A percentile compares a stretch with the other conserved stretches of the same genome.
phyloP scores from a whole-genome alignment of 2,797 vertebrate species.

The Danio albolineatus region DNA sequence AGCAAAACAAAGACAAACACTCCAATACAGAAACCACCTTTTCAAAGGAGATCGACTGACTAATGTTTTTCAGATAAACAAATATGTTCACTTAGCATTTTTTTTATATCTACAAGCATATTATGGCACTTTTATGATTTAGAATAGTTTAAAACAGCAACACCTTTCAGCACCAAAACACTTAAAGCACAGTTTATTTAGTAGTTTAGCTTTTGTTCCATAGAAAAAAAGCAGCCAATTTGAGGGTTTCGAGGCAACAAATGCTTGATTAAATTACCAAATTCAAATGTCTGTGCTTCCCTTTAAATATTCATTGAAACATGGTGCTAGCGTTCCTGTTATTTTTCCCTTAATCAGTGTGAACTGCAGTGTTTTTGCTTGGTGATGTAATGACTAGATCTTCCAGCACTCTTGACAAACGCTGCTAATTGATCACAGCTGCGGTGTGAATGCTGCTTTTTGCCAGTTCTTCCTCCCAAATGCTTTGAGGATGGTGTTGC shows the following conservation, averaged over 20 bases:
- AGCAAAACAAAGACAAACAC: too few species aligned
- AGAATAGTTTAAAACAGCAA: too few species aligned
- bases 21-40: too few species aligned
- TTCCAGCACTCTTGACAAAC: constrained; percentile 37
- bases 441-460: constrained; percentile 29
- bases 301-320: constrained; percentile 10
- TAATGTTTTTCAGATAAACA: too few species aligned
- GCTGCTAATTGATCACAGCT: constrained; percentile 44
- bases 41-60: too few species aligned
- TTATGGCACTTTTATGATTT: too few species aligned
- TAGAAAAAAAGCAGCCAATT: not conserved
- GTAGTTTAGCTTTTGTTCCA: not conserved
- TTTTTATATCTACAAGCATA: too few species aligned
- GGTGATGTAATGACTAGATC: constrained; percentile 22
- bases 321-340: constrained; percentile 17
- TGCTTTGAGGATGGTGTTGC: not conserved
- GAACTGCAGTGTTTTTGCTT: constrained; percentile 4
- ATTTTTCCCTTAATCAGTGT: constrained; percentile 27
- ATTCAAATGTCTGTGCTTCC: not conserved
- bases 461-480: constrained; percentile 17
- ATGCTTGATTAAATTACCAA: not conserved
- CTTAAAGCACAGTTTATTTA: not conserved
- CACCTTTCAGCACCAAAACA: too few species aligned
- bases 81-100: too few species aligned
- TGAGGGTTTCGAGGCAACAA: not conserved